Percentiles rank a stretch among this genome's conserved stretches.
phyloP scores from a whole-genome alignment of 2,888 invertebrate genomes.

The Achlya flavicornis region DNA sequence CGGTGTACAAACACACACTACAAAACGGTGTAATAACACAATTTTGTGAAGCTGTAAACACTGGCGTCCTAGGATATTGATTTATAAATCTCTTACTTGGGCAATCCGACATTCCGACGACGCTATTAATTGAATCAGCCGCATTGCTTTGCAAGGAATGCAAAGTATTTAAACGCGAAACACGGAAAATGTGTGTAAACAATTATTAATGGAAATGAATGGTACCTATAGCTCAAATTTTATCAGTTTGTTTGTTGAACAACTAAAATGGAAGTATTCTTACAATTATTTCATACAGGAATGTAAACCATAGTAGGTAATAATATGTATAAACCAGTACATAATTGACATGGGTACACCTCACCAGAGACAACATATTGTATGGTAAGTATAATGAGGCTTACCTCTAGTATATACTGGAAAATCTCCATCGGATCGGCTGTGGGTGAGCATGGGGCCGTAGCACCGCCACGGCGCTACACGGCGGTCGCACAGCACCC shows the following conservation, averaged over 20 bases:
- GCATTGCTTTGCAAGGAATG: conserved; percentile 15
- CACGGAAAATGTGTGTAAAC: background rate
- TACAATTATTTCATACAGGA: background rate
- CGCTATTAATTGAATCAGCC: conserved; percentile 35
- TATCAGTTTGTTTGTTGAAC: background rate
- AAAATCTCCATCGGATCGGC: conserved; percentile 93
- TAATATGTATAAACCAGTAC: background rate
- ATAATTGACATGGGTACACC: background rate
- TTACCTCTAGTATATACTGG: conserved; percentile 92
- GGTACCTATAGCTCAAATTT: background rate
- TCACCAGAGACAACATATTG: conserved; percentile 23
- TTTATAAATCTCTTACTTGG: conserved; percentile 52
- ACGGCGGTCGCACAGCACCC: conserved; percentile 74
- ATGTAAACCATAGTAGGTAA: background rate
- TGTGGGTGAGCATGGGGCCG: conserved; percentile 92
- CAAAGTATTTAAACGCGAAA: background rate
- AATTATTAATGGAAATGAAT: background rate
- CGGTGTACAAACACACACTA: no score
- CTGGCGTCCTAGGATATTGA: conserved; percentile 53
- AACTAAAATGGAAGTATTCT: background rate
- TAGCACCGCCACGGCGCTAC: conserved; percentile 84
- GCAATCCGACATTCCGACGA: conserved; percentile 46
- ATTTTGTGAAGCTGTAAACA: conserved; percentile 35
- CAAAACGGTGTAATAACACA: conserved; percentile 13
- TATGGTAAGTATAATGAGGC: conserved; percentile 43